phyloP scores from a whole-genome alignment of 2,797 vertebrate species.

The Falco peregrinus region DNA sequence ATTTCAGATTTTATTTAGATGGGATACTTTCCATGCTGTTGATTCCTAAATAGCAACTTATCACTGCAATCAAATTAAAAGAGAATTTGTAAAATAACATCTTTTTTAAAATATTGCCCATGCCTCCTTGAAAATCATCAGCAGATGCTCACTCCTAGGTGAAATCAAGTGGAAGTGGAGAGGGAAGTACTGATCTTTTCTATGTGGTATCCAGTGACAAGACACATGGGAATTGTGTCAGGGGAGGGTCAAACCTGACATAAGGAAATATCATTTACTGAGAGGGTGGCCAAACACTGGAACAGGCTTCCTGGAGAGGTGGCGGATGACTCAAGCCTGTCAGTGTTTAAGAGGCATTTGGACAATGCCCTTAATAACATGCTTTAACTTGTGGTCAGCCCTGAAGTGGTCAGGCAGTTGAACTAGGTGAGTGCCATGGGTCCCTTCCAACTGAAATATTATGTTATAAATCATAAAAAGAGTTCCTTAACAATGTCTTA shows the following conservation, averaged over 20 bases:
- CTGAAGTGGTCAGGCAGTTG: no score
- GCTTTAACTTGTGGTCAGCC: no score
- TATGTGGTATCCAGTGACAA: no score
- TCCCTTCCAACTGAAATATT: neutral
- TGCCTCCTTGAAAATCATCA: neutral
- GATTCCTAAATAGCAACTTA: neutral
- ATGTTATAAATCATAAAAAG: neutral
- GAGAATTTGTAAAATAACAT: neutral
- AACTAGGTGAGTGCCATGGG: no score
- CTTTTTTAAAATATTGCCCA: neutral
- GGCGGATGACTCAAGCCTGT: no score
- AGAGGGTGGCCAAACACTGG: no score
- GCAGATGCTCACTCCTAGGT: neutral
- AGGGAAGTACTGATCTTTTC: neutral
- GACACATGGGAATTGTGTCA: no score
- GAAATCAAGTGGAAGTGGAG: neutral
- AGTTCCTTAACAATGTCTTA: neutral
- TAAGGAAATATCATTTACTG: no score
- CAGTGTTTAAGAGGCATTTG: no score
- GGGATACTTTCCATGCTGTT: neutral
- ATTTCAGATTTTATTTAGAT: neutral
- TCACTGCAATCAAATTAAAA: neutral
- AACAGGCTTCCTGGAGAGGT: no score
- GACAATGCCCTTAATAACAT: no score
- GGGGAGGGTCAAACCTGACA: no score